Percentiles rank a stretch among this genome's conserved stretches.
These are phyloP conservation scores for Chrosomus eos DNA, from an alignment of 2,797 vertebrate species.

Conservation along the genomic window DNA sequence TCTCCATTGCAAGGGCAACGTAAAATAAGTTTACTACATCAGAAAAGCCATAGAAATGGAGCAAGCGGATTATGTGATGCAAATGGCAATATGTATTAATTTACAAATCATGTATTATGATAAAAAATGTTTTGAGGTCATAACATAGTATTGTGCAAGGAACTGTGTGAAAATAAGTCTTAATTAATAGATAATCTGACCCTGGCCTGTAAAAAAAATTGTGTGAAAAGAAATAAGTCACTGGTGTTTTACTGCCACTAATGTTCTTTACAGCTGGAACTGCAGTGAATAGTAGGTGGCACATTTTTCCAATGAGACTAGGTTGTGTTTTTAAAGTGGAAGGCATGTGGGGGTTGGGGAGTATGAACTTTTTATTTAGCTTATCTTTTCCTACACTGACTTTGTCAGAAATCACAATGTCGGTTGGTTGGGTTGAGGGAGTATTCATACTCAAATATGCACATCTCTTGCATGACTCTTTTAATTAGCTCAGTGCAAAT, in stretches of 20 bases:
- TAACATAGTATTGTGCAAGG: not conserved
- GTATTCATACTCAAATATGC: not conserved
- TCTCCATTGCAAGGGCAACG: not conserved
- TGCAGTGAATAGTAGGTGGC: not conserved
- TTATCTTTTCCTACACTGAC: not conserved
- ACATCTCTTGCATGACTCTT: not conserved
- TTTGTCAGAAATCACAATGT: not conserved
- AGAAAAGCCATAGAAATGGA: not conserved
- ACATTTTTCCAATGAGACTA: not conserved
- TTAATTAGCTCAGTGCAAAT: not conserved
- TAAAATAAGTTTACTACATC: not conserved
- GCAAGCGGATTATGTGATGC: not conserved
- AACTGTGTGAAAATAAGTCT: not conserved
- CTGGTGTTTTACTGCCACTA: not conserved
- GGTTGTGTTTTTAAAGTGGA: conserved; percentile 67
- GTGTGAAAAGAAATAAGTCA: not conserved
- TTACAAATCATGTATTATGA: not conserved
- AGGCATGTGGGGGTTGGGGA: conserved; percentile 48
- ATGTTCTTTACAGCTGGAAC: not conserved
- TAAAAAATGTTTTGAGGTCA: not conserved
- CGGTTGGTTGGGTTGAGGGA: not conserved
- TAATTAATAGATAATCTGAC: not conserved
- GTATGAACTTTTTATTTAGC: not conserved
- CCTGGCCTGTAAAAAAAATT: not conserved
- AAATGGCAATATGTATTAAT: not conserved